phyloP scores from a whole-genome alignment of 2,113 vertebrate species.

The Onychostoma macrolepis region DNA sequence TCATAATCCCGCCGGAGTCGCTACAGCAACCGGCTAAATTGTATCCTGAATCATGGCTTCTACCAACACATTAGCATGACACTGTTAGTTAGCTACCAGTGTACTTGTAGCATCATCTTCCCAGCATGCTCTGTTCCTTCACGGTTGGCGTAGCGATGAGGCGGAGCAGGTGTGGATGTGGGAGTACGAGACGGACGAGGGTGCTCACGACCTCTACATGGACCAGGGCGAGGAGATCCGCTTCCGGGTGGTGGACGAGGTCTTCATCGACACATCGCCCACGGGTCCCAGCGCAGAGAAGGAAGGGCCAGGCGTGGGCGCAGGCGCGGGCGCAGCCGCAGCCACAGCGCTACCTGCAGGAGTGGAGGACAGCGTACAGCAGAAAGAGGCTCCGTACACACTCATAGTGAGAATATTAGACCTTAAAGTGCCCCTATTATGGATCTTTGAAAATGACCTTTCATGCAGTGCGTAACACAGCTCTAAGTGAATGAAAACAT shows the following conservation, averaged over 20 bases:
- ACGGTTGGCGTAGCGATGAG: constrained; percentile 84
- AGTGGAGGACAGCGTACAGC: constrained; percentile 71
- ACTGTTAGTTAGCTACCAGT: background rate
- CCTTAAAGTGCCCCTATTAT: too few relatives aligned
- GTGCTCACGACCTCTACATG: constrained; percentile 98
- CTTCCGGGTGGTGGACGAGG: constrained; percentile 91
- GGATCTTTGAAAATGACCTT: too few relatives aligned
- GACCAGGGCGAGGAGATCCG: constrained; percentile 95
- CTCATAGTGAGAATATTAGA: constrained; percentile 80
- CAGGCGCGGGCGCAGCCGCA: rapidly evolving
- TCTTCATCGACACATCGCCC: constrained; percentile 92
- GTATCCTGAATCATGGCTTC: constrained; percentile 80
- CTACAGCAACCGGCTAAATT: constrained; percentile 95
- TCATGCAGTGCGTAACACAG: too few relatives aligned
- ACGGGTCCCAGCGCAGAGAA: constrained; percentile 82
- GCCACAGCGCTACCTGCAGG: constrained; percentile 51
- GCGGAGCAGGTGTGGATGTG: constrained; percentile 97
- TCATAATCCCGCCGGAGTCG: constrained; percentile 91
- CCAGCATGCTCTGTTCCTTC: constrained; percentile 67
- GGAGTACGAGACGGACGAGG: constrained; percentile 98
- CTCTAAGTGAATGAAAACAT: too few relatives aligned
- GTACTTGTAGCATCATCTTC: background rate
- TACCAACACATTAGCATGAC: background rate
- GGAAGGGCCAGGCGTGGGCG: constrained; percentile 55
- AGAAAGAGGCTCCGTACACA: constrained; percentile 92